These are phyloP conservation scores for Pseudois nayaur DNA, from an alignment of 2,113 vertebrate genomes.

Conservation along the genomic window DNA sequence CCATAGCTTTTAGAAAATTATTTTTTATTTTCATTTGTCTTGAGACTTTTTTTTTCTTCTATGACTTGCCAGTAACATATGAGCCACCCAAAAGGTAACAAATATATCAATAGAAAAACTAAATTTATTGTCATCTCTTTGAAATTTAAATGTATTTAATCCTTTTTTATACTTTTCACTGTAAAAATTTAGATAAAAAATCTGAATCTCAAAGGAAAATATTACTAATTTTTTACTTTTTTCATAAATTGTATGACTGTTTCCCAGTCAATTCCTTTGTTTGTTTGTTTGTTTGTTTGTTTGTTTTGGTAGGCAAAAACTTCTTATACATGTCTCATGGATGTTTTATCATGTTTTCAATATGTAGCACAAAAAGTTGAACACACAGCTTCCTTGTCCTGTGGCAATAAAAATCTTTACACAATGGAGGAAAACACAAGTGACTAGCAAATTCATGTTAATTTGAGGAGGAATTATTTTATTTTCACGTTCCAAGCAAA, in stretches of 20 bases:
- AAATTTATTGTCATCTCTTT: background rate
- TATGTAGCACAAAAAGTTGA: background rate
- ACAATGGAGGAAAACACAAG: background rate
- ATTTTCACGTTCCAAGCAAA: background rate
- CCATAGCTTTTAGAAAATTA: background rate
- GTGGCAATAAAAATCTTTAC: background rate
- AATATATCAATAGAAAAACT: background rate
- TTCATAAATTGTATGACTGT: background rate
- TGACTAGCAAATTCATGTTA: background rate
- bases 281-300: background rate
- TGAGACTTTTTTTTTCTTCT: background rate
- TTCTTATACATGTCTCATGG: background rate
- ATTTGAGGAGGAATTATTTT: background rate
- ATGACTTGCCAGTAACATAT: background rate
- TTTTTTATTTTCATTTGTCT: background rate
- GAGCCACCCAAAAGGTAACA: background rate
- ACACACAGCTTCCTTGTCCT: background rate
- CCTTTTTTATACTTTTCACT: background rate
- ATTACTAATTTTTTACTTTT: background rate
- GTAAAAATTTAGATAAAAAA: background rate
- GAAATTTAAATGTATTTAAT: background rate
- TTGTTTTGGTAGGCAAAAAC: background rate
- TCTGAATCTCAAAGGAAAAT: background rate
- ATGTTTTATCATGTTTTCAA: background rate
- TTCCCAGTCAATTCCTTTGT: background rate